These are phyloP conservation scores for Brachionus paranguensis DNA, from an alignment of 1,140 invertebrate species.

Conservation along the genomic window DNA sequence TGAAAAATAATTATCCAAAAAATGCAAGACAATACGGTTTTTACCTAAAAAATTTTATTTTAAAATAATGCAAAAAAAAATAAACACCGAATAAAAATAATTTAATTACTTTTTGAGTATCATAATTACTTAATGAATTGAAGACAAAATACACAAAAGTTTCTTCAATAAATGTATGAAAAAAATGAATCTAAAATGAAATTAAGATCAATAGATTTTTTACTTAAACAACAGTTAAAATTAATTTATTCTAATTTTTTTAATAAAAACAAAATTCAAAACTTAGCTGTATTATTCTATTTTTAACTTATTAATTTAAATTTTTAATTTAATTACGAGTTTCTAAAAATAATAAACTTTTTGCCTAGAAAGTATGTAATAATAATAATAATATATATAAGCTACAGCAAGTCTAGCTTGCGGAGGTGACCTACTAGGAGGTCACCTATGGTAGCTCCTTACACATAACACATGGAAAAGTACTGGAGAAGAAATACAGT, in stretches of 20 bases:
- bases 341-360: background rate
- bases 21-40: background rate
- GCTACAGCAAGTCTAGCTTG: no score
- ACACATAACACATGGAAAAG: no score
- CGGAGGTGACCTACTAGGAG: no score
- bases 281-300: background rate
- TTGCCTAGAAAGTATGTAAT: background rate
- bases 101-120: background rate
- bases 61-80: background rate
- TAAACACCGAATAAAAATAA: background rate
- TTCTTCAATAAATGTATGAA: background rate
- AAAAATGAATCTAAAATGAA: background rate
- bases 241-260: no score
- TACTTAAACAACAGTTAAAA: background rate
- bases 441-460: no score
- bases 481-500: no score
- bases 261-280: background rate
- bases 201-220: background rate
- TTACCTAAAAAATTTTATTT: background rate
- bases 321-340: background rate
- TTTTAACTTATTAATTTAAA: background rate
- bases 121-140: background rate
- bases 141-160: background rate
- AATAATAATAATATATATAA: no score
- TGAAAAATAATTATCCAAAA: no score